These are phyloP conservation scores for Apodemia duryi DNA, from an alignment of 2,888 invertebrate genomes.

Conservation along the genomic window DNA sequence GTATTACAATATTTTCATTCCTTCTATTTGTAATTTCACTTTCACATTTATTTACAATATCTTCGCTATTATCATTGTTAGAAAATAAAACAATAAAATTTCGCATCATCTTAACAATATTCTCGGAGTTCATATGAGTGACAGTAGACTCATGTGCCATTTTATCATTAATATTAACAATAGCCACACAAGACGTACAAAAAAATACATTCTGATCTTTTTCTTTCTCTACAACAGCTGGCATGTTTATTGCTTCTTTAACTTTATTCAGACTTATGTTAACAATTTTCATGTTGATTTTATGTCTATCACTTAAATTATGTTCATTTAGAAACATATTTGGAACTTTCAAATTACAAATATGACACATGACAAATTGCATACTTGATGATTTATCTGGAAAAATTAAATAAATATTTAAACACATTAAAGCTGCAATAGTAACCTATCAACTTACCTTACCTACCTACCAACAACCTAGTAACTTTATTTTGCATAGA, in stretches of 20 bases:
- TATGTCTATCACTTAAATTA: slow-evolving; percentile 36
- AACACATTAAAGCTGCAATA: neutral
- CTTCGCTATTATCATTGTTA: slow-evolving; percentile 2
- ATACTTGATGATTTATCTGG: slow-evolving; percentile 11
- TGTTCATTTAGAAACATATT: slow-evolving; percentile 34
- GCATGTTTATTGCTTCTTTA: slow-evolving; percentile 28
- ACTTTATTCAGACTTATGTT: slow-evolving; percentile 36
- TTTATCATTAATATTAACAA: slow-evolving; percentile 28
- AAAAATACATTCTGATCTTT: slow-evolving; percentile 30
- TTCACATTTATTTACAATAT: no score
- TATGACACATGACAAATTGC: slow-evolving; percentile 32
- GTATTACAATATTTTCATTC: no score
- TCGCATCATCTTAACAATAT: slow-evolving; percentile 32
- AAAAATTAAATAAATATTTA: neutral
- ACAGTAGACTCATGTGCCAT: slow-evolving; percentile 32
- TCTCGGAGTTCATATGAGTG: slow-evolving; percentile 32
- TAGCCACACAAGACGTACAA: slow-evolving; percentile 35
- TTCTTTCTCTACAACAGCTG: neutral
- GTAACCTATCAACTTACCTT: no score
- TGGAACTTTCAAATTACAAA: slow-evolving; percentile 41
- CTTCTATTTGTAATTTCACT: no score
- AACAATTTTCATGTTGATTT: slow-evolving; percentile 33
- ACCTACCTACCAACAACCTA: no score
- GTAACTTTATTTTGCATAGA: no score
- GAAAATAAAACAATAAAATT: slow-evolving; percentile 31